Conservation (phyloP, 1,140 invertebrate genomes). For the Chelonus insularis region DNA sequence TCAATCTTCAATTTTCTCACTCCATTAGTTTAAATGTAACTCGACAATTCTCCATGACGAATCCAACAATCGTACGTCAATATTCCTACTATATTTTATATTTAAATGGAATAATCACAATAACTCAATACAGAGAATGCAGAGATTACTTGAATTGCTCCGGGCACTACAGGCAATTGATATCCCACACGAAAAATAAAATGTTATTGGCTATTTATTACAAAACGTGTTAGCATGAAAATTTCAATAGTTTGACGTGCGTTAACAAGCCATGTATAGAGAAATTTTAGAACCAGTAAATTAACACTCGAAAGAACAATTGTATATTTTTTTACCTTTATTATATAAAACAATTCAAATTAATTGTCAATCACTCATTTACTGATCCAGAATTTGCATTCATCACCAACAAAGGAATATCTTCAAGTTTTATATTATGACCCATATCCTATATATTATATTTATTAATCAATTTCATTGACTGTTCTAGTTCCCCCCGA, state of each 20-base stretch:
- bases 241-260: conserved; percentile 17
- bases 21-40: too few species aligned
- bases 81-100: too few species aligned
- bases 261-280: neutral
- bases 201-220: conserved; percentile 23
- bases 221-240: conserved; percentile 17
- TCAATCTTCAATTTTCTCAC: too few species aligned
- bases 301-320: neutral
- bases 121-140: too few species aligned
- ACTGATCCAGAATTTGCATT: neutral
- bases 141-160: too few species aligned
- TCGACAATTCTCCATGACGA: too few species aligned
- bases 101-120: too few species aligned
- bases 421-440: too few species aligned
- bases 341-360: neutral
- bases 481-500: conserved; percentile 93
- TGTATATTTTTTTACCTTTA: neutral
- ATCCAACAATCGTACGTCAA: too few species aligned
- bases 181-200: neutral
- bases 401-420: neutral
- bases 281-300: neutral
- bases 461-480: too few species aligned
- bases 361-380: neutral
- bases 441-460: too few species aligned
- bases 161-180: too few species aligned